Percentiles rank a stretch among this genome's conserved stretches.
phyloP scores from a whole-genome alignment of 2,113 vertebrate species.

The Nycticebus coucang region DNA sequence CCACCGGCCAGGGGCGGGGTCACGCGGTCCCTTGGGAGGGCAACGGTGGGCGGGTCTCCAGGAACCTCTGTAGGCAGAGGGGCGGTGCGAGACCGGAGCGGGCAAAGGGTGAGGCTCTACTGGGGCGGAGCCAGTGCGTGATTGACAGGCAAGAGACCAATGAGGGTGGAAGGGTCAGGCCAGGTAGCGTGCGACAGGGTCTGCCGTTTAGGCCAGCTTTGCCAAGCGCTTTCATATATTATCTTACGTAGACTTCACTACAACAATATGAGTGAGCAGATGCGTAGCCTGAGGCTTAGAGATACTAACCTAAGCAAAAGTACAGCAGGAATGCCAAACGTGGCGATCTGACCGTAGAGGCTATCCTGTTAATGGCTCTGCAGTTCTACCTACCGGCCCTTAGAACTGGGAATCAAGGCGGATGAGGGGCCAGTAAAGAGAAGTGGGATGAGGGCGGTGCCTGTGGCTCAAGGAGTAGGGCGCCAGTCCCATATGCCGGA shows the following conservation, averaged over 20 bases:
- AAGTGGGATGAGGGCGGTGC: too few species aligned
- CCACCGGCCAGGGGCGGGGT: too few species aligned
- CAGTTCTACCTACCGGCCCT: background rate
- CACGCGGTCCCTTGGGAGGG: too few species aligned
- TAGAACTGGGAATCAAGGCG: background rate
- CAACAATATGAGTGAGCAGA: too few species aligned
- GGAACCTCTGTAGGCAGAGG: background rate
- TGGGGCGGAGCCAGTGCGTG: background rate
- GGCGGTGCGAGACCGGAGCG: background rate
- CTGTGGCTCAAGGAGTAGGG: too few species aligned
- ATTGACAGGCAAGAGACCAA: background rate
- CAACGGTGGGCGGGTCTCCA: background rate
- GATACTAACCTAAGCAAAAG: background rate
- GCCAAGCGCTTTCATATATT: background rate
- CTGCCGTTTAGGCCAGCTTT: background rate
- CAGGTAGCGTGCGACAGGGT: rapidly evolving
- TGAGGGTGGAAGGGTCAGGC: background rate
- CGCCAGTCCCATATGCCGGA: too few species aligned
- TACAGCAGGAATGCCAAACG: background rate
- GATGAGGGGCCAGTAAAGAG: background rate
- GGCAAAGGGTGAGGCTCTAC: background rate
- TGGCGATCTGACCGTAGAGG: background rate
- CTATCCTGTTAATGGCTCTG: background rate
- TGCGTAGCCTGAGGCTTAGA: background rate
- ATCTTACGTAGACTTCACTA: background rate